phyloP scores from a whole-genome alignment of 1,140 invertebrate genomes.

The Maconellicoccus hirsutus region DNA sequence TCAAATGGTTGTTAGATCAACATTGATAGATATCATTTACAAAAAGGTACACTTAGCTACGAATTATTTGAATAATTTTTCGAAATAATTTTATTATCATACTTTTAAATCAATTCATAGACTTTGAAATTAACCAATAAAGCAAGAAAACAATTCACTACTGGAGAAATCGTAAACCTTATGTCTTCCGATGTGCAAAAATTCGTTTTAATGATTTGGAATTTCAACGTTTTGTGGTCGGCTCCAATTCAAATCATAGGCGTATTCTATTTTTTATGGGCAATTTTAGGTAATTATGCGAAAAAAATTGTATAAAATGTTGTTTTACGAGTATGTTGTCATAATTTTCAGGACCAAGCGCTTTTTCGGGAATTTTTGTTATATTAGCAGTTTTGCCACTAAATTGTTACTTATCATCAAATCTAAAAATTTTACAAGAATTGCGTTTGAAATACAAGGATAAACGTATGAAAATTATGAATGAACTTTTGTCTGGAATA shows the following conservation, averaged over 20 bases:
- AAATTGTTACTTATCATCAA: slow-evolving; percentile 37
- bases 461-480: slow-evolving; percentile 34
- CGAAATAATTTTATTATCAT: not conserved
- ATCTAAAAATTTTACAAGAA: slow-evolving; percentile 36
- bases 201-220: slow-evolving; percentile 77
- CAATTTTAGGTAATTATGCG: slow-evolving; percentile 46
- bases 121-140: slow-evolving; percentile 60
- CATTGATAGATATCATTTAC: slow-evolving; percentile 86
- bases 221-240: slow-evolving; percentile 94
- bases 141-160: slow-evolving; percentile 68
- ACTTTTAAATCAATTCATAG: not conserved
- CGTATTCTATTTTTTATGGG: slow-evolving; percentile 85
- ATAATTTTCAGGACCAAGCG: slow-evolving; percentile 34
- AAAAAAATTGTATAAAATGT: not conserved
- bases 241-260: slow-evolving; percentile 82
- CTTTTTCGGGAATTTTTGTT: slow-evolving; percentile 39
- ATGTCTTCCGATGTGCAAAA: slow-evolving; percentile 79
- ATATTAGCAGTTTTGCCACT: slow-evolving; percentile 39
- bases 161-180: slow-evolving; percentile 84
- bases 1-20: slow-evolving; percentile 80
- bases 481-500: slow-evolving; percentile 42
- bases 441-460: slow-evolving; percentile 35
- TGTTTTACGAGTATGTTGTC: no score
- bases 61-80: not conserved
- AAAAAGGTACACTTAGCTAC: slow-evolving; percentile 49